Evolutionary conservation across 2,113 vertebrate genomes (phyloP).

Genomic region (Euleptes europaea): DNA sequence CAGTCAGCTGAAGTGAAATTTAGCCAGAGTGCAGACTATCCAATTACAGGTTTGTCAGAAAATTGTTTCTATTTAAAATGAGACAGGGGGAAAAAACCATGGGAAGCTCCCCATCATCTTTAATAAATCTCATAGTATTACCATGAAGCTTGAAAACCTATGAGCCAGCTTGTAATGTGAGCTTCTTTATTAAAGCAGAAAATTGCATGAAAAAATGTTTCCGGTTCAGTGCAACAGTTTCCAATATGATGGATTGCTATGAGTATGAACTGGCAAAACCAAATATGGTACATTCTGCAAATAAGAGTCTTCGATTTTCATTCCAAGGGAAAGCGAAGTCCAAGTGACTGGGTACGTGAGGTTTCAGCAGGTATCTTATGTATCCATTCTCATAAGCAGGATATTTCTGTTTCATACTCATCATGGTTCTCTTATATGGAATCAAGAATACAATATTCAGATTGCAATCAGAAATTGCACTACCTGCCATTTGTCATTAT

Average conservation of each 20-base stretch:
- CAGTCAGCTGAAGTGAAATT: conserved; percentile 17
- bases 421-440: conserved; percentile 16
- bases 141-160: conserved; percentile 34
- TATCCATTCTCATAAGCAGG: conserved; percentile 25
- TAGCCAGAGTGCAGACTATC: conserved; percentile 7
- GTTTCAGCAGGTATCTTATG: conserved; percentile 21
- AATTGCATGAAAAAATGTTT: conserved; percentile 62
- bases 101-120: conserved; percentile 36
- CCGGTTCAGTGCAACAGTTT: conserved; percentile 53
- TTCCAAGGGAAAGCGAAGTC: conserved; percentile 42
- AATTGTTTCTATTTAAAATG: conserved; percentile 47
- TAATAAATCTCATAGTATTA: conserved; percentile 53
- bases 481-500: neutral
- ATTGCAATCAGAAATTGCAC: conserved; percentile 39
- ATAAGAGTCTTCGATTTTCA: conserved; percentile 36
- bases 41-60: conserved; percentile 47
- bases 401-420: conserved; percentile 21
- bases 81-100: conserved; percentile 8
- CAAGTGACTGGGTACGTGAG: neutral
- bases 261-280: conserved; percentile 40
- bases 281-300: conserved; percentile 1
- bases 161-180: conserved; percentile 53
- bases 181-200: conserved; percentile 61
- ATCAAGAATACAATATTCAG: conserved; percentile 24
- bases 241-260: conserved; percentile 49